Evolutionary conservation across 2,797 vertebrate genomes (phyloP).

Genomic region (Rhynchonycteris naso): DNA sequence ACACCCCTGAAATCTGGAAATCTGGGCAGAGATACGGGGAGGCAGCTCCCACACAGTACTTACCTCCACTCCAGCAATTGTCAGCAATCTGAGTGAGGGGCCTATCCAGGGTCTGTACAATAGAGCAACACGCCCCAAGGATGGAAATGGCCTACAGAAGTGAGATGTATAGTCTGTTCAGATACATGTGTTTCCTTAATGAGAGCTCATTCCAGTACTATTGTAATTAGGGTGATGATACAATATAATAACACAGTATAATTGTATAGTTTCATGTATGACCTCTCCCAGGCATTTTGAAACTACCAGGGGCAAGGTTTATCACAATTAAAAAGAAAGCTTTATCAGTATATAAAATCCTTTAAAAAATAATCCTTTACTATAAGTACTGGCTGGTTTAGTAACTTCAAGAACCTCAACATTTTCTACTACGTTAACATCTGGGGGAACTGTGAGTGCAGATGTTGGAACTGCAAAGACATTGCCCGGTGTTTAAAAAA

Average conservation of each 20-base stretch:
- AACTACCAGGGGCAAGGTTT: not conserved
- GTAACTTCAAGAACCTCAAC: not conserved
- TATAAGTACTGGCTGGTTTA: conserved; percentile 2
- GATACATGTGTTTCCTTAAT: not conserved
- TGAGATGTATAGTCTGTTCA: not conserved
- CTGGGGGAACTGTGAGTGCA: not conserved
- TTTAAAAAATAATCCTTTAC: conserved; percentile 23
- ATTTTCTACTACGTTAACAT: not conserved
- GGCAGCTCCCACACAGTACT: fast-evolving
- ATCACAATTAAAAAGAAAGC: conserved; percentile 40
- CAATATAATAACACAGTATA: not conserved
- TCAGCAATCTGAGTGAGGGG: not conserved
- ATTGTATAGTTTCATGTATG: not conserved
- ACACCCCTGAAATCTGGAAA: not conserved
- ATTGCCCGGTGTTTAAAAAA: not conserved
- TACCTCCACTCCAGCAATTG: not conserved
- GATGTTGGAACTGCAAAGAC: not conserved
- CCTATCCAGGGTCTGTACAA: not conserved
- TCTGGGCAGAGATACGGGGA: not conserved
- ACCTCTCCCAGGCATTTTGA: not conserved
- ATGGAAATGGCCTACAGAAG: not conserved
- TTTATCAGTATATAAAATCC: not conserved
- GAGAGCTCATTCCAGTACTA: not conserved
- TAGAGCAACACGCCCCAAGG: not conserved
- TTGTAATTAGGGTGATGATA: not conserved